Conservation (phyloP, 2,888 invertebrate genomes). For the Podabrus alpinus region DNA sequence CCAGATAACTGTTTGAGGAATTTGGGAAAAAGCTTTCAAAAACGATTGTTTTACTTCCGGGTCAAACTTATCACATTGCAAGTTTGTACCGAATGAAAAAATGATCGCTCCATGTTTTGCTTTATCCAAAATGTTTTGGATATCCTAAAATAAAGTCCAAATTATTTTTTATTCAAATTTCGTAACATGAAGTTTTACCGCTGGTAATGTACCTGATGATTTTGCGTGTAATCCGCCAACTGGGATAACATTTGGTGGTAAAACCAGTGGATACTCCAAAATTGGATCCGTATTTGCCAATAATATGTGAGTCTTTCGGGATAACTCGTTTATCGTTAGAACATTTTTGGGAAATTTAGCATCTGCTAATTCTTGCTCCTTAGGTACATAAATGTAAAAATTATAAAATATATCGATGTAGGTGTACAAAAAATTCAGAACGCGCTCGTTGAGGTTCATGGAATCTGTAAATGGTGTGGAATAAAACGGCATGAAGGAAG, state of each 20-base stretch:
- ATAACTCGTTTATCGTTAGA: constrained; percentile 34
- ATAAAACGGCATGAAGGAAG: constrained; percentile 39
- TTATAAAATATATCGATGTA: constrained; percentile 15
- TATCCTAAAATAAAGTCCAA: constrained; percentile 34
- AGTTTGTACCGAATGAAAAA: constrained; percentile 51
- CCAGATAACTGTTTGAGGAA: constrained; percentile 52
- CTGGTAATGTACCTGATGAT: constrained; percentile 38
- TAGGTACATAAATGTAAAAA: constrained; percentile 24
- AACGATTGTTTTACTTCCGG: constrained; percentile 38
- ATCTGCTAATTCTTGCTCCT: constrained; percentile 32
- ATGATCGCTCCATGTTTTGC: constrained; percentile 49
- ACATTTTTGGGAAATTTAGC: constrained; percentile 38
- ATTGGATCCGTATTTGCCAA: constrained; percentile 45
- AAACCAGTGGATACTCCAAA: constrained; percentile 32
- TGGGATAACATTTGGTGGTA: constrained; percentile 49
- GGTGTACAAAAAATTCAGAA: constrained; percentile 33
- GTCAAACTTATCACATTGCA: constrained; percentile 43
- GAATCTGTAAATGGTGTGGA: constrained; percentile 31
- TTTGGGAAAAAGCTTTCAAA: constrained; percentile 46
- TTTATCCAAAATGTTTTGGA: constrained; percentile 45
- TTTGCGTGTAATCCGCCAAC: constrained; percentile 49
- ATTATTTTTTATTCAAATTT: too few relatives aligned
- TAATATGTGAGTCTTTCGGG: constrained; percentile 41
- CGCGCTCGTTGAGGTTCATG: constrained; percentile 37
- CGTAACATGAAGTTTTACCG: constrained; percentile 32